Base-by-base conservation (phyloP, 30 jellyfish, hydroid and myxozoan genomes). In the Chrysaora quinquecirrha region DNA sequence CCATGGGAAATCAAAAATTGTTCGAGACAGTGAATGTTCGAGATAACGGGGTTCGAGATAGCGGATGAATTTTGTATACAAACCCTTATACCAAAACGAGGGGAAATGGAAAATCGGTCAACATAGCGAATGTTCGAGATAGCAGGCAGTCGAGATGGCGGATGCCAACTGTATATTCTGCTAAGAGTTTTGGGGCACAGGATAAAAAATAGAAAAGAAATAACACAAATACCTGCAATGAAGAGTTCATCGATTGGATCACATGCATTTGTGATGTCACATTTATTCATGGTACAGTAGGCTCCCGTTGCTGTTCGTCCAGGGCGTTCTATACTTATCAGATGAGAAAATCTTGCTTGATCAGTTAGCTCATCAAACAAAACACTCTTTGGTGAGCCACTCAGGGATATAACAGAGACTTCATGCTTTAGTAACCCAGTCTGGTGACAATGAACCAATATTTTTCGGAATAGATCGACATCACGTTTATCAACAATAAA, bases 251-350 rank as follows among this genome's bases (percentile, higher is more conserved):
- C 96, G 60, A 86, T 25, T 3, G 96, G 94, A 34, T 91, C 96
- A 66, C 95, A 78, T 23, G 1, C 2, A 2, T 63, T 64, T 9
- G 97, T 23, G 56, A 90, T 83, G 38, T 82, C 92, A 3, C 81
- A 71, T 11, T 75, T 86, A 23, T 21, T 85, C 98, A 91, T 91
- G 3, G 95, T 86, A 35, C 81, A 30, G 88, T 81, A 85, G 0
- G 30, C 48, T 33, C 96, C 96, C 9, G 75, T 47, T 11, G 75
- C 65, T 29, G 66, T 47, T 35, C 87, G 62, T 16, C 94, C 90
- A 18, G 98, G 96, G 22, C 98, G 78, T 46, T 91, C 98, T 23
- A 91, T 91, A 33, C 97, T 90, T 29, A 91, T 52, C 29, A 91
- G 83, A 60, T 91, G 98, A n/a, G 95, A 85, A 47, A 78, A 91